Base-by-base conservation (phyloP, 2,888 invertebrate genomes). In the Julus scanicus region DNA sequence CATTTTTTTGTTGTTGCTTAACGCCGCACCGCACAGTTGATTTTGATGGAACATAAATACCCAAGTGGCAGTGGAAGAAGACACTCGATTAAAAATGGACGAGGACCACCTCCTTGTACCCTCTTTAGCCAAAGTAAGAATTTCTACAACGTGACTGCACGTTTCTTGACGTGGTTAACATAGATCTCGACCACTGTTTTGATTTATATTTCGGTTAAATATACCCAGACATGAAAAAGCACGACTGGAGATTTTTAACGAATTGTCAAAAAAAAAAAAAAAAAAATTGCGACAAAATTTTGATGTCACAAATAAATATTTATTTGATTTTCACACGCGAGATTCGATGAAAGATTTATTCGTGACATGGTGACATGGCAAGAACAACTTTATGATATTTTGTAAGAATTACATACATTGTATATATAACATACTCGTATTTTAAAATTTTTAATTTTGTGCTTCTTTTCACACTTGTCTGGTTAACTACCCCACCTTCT, bases 1-100 rank as follows among this genome's bases (percentile, higher is more conserved):
- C 53, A 29, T n/a, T 63, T 63, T 71, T 63, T 63, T 71, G 29
- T 29, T 29, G 29, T 71, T 71, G 71, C 71, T 20, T 29, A 71
- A n/a, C 20, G 71, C 29, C 71, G 29, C 71, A 71, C 29, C 29
- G 71, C 71, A 71, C 29, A 63, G 71, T 71, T 20, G 20, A 9
- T 71, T 71, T 71, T 71, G 71, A 71, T 71, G 20, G 71, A 20
- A 71, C 20, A 29, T 20, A 71, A 71, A 71, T 71, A 71, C 20
- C 20, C 8, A 11, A 71, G 71, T 29, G 71, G 29, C 29, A 71
- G 71, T 29, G 71, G 29, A 29, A 71, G 71, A 20, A 71, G 71
- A 71, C 29, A 71, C 71, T 29, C 71, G 20, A 71, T 71, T 71
- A 71, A 20, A 71, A 71, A 71, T 71, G 9, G 71, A 71, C 20